phyloP scores from a whole-genome alignment of 1,140 invertebrate species.

The Oscheius sp. region DNA sequence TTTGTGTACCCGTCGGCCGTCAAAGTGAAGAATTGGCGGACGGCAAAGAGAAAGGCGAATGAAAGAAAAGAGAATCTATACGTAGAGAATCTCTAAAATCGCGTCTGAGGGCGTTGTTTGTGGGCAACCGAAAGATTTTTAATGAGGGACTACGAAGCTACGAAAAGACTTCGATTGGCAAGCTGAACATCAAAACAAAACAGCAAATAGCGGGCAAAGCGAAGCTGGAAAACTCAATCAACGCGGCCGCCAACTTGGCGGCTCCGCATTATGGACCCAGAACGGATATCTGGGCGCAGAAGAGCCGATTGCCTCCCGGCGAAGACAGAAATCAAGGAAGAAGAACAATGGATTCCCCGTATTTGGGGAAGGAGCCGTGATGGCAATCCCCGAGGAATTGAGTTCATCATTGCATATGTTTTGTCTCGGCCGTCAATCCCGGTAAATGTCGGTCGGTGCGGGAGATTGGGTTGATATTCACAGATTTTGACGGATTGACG shows the following conservation, averaged over 20 bases:
- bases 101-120: too few relatives aligned
- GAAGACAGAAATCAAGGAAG: too few relatives aligned
- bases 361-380: too few relatives aligned
- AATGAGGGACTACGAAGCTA: neutral
- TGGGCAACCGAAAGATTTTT: neutral
- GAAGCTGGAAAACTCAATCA: conserved; percentile 9
- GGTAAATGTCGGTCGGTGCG: neutral
- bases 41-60: too few relatives aligned
- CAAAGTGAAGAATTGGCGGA: too few relatives aligned
- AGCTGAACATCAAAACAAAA: conserved; percentile 5
- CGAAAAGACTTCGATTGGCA: neutral
- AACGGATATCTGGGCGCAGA: neutral
- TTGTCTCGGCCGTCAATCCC: neutral
- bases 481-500: too few relatives aligned
- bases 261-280: neutral
- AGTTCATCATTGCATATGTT: neutral
- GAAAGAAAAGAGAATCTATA: too few relatives aligned
- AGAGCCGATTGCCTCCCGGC: too few relatives aligned
- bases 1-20: too few relatives aligned
- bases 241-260: neutral
- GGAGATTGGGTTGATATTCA: too few relatives aligned
- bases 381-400: neutral
- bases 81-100: too few relatives aligned
- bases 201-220: conserved; percentile 1
- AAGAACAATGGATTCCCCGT: too few relatives aligned